These are phyloP conservation scores for Pseudolaguvia tuberculata DNA, from an alignment of 2,113 vertebrate species.

Conservation along the genomic window DNA sequence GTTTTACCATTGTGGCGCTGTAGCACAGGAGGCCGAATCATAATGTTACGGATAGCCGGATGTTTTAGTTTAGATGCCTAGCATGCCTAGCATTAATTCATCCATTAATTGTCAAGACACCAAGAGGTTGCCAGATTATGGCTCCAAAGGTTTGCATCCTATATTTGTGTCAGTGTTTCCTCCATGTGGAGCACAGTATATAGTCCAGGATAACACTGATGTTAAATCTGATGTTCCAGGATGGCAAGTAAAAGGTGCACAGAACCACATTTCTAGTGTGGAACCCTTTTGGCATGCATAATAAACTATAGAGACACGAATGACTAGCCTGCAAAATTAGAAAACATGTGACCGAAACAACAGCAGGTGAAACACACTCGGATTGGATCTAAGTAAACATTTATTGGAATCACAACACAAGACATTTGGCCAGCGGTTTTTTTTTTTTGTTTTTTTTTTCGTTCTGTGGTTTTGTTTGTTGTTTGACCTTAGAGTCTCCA, in stretches of 20 bases:
- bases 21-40: no score
- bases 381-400: not conserved
- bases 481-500: not conserved
- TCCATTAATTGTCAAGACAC: not conserved
- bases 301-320: not conserved
- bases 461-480: not conserved
- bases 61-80: not conserved
- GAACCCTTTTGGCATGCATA: not conserved
- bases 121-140: not conserved
- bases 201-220: not conserved
- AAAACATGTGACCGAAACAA: not conserved
- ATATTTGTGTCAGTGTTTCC: not conserved
- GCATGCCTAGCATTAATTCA: not conserved
- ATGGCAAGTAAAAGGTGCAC: not conserved
- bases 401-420: not conserved
- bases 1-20: no score
- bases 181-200: not conserved
- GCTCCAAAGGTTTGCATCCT: not conserved
- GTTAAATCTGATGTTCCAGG: slow-evolving; percentile 7
- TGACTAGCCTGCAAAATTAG: not conserved
- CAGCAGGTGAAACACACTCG: not conserved
- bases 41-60: not conserved
- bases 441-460: not conserved
- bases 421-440: no score
- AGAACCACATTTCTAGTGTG: not conserved